phyloP scores from a whole-genome alignment of 2,797 vertebrate genomes.

The Hipposideros larvatus region DNA sequence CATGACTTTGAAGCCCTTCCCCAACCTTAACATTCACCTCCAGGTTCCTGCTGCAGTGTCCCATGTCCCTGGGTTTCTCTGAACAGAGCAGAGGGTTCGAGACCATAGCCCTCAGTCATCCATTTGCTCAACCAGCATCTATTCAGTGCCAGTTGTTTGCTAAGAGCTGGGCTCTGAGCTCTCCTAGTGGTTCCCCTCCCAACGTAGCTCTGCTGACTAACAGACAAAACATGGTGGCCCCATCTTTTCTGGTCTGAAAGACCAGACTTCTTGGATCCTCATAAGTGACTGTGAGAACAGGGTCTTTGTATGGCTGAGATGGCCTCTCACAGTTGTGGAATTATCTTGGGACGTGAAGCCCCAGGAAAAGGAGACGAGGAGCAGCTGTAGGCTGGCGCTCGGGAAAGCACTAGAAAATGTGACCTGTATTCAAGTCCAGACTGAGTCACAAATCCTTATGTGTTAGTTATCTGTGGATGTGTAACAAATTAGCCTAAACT shows the following conservation, averaged over 20 bases:
- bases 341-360: background rate
- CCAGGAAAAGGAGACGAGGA: too few species aligned
- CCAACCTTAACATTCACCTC: too few species aligned
- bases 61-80: background rate
- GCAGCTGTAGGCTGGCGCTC: background rate
- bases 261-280: background rate
- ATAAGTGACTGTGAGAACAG: background rate
- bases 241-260: background rate
- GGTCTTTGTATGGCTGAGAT: background rate
- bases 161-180: rapidly evolving
- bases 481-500: background rate
- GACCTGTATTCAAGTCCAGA: rapidly evolving
- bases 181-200: background rate
- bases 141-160: background rate
- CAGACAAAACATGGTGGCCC: background rate
- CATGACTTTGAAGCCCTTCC: background rate
- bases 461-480: background rate
- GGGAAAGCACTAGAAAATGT: background rate
- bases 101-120: too few species aligned
- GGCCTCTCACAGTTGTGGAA: background rate
- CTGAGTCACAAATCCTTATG: background rate
- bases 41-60: rapidly evolving
- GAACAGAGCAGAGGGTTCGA: background rate
- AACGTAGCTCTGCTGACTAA: background rate
- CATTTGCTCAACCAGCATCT: background rate